A percentile compares a stretch with the other conserved stretches of the same genome.
Conservation (phyloP, 2,888 invertebrate genomes). For the Meteorus cinctellus region DNA sequence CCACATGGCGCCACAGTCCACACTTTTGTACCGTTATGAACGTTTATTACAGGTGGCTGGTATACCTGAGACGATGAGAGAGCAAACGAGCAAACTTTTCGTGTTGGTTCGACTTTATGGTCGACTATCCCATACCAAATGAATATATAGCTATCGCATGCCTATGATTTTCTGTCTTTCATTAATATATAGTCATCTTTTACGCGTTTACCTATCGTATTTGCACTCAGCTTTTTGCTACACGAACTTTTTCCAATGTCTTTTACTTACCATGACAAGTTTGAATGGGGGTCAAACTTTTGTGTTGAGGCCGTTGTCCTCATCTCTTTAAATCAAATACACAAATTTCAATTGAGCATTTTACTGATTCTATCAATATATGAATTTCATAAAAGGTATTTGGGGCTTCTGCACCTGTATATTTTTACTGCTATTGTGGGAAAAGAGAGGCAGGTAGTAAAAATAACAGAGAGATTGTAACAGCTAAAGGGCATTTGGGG, state of each 20-base stretch:
- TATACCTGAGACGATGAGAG: conserved; percentile 42
- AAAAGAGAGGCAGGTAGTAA: neutral
- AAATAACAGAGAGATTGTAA: neutral
- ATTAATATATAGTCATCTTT: conserved; percentile 8
- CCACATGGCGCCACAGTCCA: conserved; percentile 65
- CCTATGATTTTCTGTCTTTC: neutral
- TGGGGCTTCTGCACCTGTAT: neutral
- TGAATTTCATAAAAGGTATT: neutral
- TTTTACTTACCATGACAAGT: conserved; percentile 1
- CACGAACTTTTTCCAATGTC: neutral
- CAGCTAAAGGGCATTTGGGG: neutral
- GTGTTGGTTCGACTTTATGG: conserved; percentile 11
- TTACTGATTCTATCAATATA: neutral
- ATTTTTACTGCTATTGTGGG: neutral
- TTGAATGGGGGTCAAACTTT: conserved; percentile 58
- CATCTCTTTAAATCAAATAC: conserved; percentile 34
- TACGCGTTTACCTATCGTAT: neutral
- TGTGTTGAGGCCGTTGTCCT: conserved; percentile 60
- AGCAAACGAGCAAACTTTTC: conserved; percentile 34
- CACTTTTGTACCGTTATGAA: conserved; percentile 65
- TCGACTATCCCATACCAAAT: conserved; percentile 34
- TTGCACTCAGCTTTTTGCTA: neutral
- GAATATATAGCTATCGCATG: conserved; percentile 11
- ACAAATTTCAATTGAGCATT: neutral
- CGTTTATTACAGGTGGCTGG: conserved; percentile 64